Percentiles rank a stretch among this genome's conserved stretches.
Evolutionary conservation across 2,113 vertebrate species (phyloP).

Genomic region (Sprattus sprattus): DNA sequence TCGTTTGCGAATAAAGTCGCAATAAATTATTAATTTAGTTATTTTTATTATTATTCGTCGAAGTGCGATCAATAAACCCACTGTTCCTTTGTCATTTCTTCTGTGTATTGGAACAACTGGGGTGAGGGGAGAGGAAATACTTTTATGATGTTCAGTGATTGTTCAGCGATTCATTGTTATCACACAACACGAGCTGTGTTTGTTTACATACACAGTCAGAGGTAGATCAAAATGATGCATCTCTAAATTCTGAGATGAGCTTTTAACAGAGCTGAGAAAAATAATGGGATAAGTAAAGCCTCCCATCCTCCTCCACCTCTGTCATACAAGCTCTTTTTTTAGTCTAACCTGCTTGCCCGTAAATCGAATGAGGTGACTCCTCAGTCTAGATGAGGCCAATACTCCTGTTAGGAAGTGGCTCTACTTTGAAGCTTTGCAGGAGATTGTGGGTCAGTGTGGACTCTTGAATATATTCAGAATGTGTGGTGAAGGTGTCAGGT

Average conservation of each 20-base stretch:
- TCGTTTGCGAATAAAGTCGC: not conserved
- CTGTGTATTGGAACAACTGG: not conserved
- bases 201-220: not conserved
- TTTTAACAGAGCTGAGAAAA: not conserved
- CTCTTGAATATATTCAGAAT: too few species aligned
- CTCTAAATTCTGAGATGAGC: not conserved
- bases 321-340: too few species aligned
- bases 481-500: too few species aligned
- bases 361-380: too few species aligned
- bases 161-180: not conserved
- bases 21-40: not conserved
- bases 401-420: too few species aligned
- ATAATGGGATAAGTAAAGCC: not conserved
- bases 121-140: not conserved
- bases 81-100: not conserved
- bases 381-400: too few species aligned
- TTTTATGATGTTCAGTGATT: not conserved
- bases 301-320: not conserved
- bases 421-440: too few species aligned
- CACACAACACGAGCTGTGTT: not conserved
- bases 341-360: too few species aligned
- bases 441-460: too few species aligned
- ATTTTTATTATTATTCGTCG: not conserved
- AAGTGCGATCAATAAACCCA: not conserved
- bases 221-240: not conserved